phyloP scores from a whole-genome alignment of 2,888 invertebrate species.

The Aporophyla nigra region DNA sequence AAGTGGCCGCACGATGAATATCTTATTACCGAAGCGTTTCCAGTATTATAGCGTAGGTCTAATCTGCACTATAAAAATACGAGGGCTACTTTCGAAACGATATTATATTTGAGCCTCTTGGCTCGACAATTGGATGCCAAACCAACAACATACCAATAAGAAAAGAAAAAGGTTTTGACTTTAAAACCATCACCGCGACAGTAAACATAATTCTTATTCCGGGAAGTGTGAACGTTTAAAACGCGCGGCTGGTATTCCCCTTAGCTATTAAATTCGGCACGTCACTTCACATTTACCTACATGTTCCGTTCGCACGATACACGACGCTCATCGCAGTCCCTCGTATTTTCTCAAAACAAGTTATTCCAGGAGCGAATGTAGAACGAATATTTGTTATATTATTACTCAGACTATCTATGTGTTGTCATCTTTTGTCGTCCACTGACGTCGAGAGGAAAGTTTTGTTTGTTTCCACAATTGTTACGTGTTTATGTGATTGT shows the following conservation, averaged over 20 bases:
- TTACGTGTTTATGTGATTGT: conserved; percentile 5
- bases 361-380: conserved; percentile 55
- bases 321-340: conserved; percentile 31
- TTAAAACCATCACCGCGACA: neutral
- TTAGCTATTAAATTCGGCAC: conserved; percentile 39
- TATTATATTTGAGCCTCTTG: neutral
- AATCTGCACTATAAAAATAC: neutral
- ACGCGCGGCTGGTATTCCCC: conserved; percentile 1
- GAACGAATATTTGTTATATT: conserved; percentile 53
- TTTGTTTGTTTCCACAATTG: conserved; percentile 33
- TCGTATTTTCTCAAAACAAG: conserved; percentile 47
- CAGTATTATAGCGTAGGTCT: neutral
- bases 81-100: neutral
- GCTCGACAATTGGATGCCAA: too few species aligned
- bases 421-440: conserved; percentile 29
- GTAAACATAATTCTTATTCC: neutral
- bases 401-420: conserved; percentile 22
- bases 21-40: neutral
- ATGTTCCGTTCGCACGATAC: conserved; percentile 42
- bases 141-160: too few species aligned
- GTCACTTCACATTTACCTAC: conserved; percentile 48
- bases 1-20: too few species aligned
- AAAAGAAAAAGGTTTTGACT: neutral
- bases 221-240: neutral
- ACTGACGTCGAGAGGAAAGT: conserved; percentile 1